These are phyloP conservation scores for Otus sunia DNA, from an alignment of 2,113 vertebrate genomes.

Conservation along the genomic window DNA sequence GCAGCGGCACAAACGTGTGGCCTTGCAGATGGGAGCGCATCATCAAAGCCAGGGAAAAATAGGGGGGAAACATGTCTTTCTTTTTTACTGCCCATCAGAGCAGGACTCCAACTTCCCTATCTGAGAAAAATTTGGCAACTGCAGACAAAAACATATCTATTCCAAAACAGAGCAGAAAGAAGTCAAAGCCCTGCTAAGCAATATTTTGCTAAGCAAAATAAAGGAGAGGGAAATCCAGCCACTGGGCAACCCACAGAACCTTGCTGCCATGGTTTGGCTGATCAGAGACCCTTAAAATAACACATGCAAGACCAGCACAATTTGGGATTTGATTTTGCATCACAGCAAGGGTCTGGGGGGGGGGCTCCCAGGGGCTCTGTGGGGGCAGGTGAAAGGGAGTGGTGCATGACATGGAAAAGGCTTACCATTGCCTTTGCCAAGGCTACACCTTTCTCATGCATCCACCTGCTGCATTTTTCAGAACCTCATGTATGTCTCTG, in stretches of 20 bases:
- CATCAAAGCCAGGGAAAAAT: conserved; percentile 8
- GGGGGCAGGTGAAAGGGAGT: neutral
- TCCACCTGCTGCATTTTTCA: neutral
- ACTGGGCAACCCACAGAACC: neutral
- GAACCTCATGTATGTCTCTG: neutral
- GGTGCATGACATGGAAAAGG: neutral
- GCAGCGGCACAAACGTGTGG: neutral
- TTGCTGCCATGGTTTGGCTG: neutral
- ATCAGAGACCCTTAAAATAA: neutral
- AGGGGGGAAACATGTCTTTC: neutral
- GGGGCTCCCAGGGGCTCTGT: neutral
- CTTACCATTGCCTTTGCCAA: neutral
- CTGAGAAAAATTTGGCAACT: neutral
- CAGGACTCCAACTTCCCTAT: neutral
- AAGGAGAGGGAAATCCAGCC: neutral
- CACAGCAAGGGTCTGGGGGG: neutral
- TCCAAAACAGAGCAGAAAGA: conserved; percentile 23
- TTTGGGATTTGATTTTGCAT: neutral
- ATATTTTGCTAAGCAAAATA: neutral
- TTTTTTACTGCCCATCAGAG: conserved; percentile 18
- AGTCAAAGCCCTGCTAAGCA: neutral
- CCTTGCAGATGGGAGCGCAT: neutral
- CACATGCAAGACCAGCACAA: neutral
- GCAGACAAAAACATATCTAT: neutral
- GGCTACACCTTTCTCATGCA: neutral